phyloP scores from a whole-genome alignment of 2,797 vertebrate species.

The Scolopax rusticola region DNA sequence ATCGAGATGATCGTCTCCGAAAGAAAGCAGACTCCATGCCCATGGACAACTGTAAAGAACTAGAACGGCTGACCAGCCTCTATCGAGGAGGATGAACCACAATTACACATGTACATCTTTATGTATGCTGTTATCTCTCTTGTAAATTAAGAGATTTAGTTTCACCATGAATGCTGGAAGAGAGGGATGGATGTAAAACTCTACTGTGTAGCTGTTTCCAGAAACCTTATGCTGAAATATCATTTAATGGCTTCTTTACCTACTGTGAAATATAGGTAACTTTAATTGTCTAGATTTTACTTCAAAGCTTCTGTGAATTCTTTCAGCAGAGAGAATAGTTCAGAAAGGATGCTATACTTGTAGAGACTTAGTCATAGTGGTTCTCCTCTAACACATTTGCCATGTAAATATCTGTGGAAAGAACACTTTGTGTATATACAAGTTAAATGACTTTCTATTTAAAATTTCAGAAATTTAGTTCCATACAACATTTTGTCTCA shows the following conservation, averaged over 20 bases:
- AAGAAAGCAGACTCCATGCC: conserved; percentile 94
- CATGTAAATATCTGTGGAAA: conserved; percentile 83
- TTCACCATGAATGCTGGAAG: conserved; percentile 73
- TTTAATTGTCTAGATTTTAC: conserved; percentile 76
- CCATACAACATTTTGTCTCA: conserved; percentile 75
- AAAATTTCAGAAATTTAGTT: conserved; percentile 77
- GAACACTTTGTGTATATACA: conserved; percentile 78
- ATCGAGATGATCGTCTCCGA: conserved; percentile 92
- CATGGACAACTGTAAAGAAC: conserved; percentile 97
- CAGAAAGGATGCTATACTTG: conserved; percentile 71
- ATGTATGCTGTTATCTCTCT: conserved; percentile 33
- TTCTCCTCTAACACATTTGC: conserved; percentile 75
- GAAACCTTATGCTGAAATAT: conserved; percentile 78
- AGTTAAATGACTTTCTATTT: conserved; percentile 80
- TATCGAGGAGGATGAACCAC: conserved; percentile 91
- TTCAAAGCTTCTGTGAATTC: conserved; percentile 76
- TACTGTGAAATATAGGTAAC: conserved; percentile 81
- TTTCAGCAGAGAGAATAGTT: conserved; percentile 76
- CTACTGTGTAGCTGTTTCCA: conserved; percentile 79
- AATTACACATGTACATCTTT: background rate
- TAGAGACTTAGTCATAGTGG: conserved; percentile 76
- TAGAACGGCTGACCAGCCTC: conserved; percentile 93
- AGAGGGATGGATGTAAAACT: conserved; percentile 75
- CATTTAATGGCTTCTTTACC: conserved; percentile 77
- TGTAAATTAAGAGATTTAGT: conserved; percentile 74